A percentile compares a stretch with the other conserved stretches of the same genome.
phyloP scores from a whole-genome alignment of 2,888 invertebrate species.

The Drosophila lutescens region DNA sequence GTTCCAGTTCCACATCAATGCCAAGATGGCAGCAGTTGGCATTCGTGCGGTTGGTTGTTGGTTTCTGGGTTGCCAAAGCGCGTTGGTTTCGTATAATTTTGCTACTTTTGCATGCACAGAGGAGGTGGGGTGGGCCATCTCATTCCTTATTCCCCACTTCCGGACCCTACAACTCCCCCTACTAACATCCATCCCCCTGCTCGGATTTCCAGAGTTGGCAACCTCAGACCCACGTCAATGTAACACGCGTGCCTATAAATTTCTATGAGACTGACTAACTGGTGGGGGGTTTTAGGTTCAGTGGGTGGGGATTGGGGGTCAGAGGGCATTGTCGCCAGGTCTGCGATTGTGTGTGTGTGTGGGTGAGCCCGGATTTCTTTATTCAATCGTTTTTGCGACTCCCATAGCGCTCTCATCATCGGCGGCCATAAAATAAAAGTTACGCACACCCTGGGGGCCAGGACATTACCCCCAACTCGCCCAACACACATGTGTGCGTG shows the following conservation, averaged over 20 bases:
- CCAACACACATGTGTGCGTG: constrained; percentile 17
- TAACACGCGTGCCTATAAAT: constrained; percentile 71
- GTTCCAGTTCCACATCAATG: constrained; percentile 25
- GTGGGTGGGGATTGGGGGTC: constrained; percentile 9
- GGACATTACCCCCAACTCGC: constrained; percentile 49
- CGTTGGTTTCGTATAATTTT: constrained; percentile 57
- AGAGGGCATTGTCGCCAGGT: constrained; percentile 63
- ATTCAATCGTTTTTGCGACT: constrained; percentile 77
- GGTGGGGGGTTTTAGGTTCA: constrained; percentile 3
- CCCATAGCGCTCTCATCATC: constrained; percentile 75
- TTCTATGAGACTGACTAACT: constrained; percentile 47
- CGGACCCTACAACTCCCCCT: constrained; percentile 1
- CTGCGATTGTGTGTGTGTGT: constrained; percentile 19
- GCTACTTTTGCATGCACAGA: constrained; percentile 50
- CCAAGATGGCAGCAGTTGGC: constrained; percentile 48
- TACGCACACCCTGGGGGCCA: constrained; percentile 76
- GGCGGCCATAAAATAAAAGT: constrained; percentile 81
- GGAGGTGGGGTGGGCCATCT: background rate
- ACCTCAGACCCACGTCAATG: constrained; percentile 49
- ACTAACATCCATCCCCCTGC: constrained; percentile 3
- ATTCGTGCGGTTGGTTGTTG: constrained; percentile 28
- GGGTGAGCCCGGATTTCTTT: constrained; percentile 58
- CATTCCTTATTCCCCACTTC: constrained; percentile 5
- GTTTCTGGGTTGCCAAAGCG: constrained; percentile 15
- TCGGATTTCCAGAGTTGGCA: constrained; percentile 7